These are phyloP conservation scores for Gobio gobio DNA, from an alignment of 2,113 vertebrate genomes.

Conservation along the genomic window DNA sequence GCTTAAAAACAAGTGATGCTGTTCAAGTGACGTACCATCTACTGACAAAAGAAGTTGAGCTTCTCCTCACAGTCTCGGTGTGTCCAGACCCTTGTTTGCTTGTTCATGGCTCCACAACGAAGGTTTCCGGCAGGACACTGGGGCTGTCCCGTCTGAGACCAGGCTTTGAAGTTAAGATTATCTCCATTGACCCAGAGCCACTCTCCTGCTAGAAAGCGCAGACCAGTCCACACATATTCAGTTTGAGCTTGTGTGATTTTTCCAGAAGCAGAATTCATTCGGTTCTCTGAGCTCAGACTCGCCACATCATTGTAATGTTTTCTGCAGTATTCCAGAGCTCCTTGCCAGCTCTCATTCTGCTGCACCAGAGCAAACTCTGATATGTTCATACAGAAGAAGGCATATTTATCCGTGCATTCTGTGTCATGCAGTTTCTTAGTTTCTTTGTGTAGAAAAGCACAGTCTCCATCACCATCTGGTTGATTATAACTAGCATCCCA, in stretches of 20 bases:
- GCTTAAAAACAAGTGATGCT: no score
- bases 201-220: neutral
- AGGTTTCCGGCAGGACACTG: neutral
- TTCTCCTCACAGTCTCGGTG: constrained; percentile 31
- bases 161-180: neutral
- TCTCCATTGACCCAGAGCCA: constrained; percentile 25
- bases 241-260: neutral
- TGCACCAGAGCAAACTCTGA: neutral
- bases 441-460: neutral
- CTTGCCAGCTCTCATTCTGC: neutral
- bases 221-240: constrained; percentile 29
- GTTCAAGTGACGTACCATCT: neutral
- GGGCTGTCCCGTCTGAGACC: neutral
- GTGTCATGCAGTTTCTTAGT: neutral
- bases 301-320: neutral
- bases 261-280: neutral
- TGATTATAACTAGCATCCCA: neutral
- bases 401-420: neutral
- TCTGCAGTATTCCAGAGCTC: constrained; percentile 33
- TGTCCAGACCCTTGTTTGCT: neutral
- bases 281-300: neutral
- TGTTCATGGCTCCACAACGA: constrained; percentile 7
- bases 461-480: neutral
- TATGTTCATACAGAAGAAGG: constrained; percentile 25
- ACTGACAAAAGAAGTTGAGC: constrained; percentile 17